phyloP scores from a whole-genome alignment of 2,888 invertebrate genomes.

The Ypsolopha scabrella region DNA sequence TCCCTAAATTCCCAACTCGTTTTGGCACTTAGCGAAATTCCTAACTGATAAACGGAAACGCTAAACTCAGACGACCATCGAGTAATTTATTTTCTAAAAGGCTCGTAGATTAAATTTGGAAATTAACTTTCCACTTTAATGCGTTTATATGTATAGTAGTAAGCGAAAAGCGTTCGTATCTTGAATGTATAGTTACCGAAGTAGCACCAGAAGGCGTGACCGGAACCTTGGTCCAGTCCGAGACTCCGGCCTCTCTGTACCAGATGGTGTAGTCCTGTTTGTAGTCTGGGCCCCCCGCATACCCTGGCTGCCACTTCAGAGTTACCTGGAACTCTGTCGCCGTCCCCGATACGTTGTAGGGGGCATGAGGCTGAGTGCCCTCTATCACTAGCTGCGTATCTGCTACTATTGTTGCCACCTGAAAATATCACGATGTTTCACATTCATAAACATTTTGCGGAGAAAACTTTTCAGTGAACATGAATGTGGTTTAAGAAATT shows the following conservation, averaged over 20 bases:
- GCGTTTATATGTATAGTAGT: too few species aligned
- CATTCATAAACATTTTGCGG: neutral
- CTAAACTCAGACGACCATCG: too few species aligned
- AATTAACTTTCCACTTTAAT: too few species aligned
- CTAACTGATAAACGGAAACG: too few species aligned
- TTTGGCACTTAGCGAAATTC: neutral
- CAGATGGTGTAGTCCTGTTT: conserved; percentile 96
- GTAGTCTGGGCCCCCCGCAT: conserved; percentile 95
- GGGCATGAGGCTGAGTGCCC: conserved; percentile 97
- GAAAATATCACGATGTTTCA: neutral
- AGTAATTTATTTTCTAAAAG: too few species aligned
- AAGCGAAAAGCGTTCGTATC: too few species aligned
- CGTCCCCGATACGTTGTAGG: conserved; percentile 92
- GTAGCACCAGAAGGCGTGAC: conserved; percentile 94
- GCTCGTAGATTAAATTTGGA: too few species aligned
- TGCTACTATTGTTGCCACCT: conserved; percentile 93
- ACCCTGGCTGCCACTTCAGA: conserved; percentile 93
- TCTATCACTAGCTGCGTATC: conserved; percentile 91
- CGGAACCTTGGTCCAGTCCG: conserved; percentile 93
- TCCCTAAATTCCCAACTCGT: neutral
- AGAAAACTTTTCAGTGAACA: too few species aligned
- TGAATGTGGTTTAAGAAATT: too few species aligned
- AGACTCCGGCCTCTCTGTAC: conserved; percentile 89
- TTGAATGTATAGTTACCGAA: conserved; percentile 28
- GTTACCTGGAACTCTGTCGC: conserved; percentile 93